These are phyloP conservation scores for Cebidichthys violaceus DNA, from an alignment of 2,113 vertebrate species.

Conservation along the genomic window DNA sequence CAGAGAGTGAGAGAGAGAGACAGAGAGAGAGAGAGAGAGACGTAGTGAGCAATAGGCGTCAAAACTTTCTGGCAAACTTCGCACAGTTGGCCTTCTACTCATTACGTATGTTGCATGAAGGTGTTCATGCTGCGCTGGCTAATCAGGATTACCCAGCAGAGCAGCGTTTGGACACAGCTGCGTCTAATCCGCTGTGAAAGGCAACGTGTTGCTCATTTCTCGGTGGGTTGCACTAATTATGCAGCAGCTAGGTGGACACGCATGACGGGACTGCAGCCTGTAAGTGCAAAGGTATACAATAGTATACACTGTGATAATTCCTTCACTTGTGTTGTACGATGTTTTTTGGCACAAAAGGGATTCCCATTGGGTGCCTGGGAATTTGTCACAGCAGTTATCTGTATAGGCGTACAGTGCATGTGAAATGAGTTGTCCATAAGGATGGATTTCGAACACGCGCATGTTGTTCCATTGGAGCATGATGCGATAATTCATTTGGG, in stretches of 20 bases:
- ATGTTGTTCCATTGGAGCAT: slow-evolving; percentile 27
- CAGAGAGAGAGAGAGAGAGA: background rate
- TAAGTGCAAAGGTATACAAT: slow-evolving; percentile 7
- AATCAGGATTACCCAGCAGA: slow-evolving; percentile 73
- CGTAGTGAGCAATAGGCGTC: background rate
- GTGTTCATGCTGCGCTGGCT: slow-evolving; percentile 69
- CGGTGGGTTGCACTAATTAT: slow-evolving; percentile 58
- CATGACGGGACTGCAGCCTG: slow-evolving; percentile 11
- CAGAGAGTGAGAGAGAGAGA: background rate
- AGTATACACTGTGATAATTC: slow-evolving; percentile 11
- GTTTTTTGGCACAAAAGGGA: slow-evolving; percentile 16
- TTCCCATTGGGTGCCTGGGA: background rate
- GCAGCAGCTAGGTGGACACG: slow-evolving; percentile 39
- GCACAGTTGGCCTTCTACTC: slow-evolving; percentile 46
- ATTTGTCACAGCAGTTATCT: slow-evolving; percentile 22
- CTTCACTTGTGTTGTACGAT: background rate
- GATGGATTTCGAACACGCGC: slow-evolving; percentile 27
- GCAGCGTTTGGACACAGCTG: slow-evolving; percentile 59
- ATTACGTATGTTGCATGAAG: slow-evolving; percentile 59
- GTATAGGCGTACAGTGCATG: background rate
- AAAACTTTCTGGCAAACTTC: slow-evolving; percentile 48
- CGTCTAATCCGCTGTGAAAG: slow-evolving; percentile 70
- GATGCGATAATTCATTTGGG: slow-evolving; percentile 49
- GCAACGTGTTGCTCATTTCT: slow-evolving; percentile 67
- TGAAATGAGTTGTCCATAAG: slow-evolving; percentile 32